Evolutionary conservation across 2,113 vertebrate species (phyloP), one percentile per base, ranked within the genome.

Genomic region (Macrotus californicus): DNA sequence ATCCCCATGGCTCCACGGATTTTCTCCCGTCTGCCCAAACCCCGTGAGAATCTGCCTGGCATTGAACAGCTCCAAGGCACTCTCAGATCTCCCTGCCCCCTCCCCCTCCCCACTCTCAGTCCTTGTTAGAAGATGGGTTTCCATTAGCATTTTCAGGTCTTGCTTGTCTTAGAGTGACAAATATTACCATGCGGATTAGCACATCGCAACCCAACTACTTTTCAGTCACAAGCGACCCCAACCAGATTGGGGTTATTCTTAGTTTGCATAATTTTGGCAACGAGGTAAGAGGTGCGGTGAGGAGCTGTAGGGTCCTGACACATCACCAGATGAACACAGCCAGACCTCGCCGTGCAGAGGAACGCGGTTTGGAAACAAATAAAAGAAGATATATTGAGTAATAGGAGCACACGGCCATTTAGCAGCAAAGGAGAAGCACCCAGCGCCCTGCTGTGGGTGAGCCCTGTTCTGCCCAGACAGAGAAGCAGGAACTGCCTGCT

Each of bases 241-340:
- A 56, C 36, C 83, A 93, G 64, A 92, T 66, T 79, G 76, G 73
- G 43, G 34, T 75, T 89, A 87, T 54, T 79, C 76, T 87, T 91
- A 87, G 80, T 89, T 75, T 95, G 61, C 95, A 89, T 94, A 79
- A 79, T 93, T 94, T 91, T 36, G 83, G 61, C 69, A 70, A 92
- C 79, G 36, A 0, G 13, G 18, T 67, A 34, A 69, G 79, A 89
- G 52, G 41, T 12, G 11, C 52, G 10, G 1, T 13, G 54, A 39
- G 48, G 73, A 93, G 18, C 64, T 22, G 8, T 64, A 46, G 36
- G 31, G 41, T 80, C 70, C 43, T 46, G 31, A 59, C 43, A 36
- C 50, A 16, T 83, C 54, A 73, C 70, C 26, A 41, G n/a, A 75
- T 12, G 86, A 83, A 92, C 29, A 39, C 26, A 69, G 11, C 31